Percentiles rank a stretch among this genome's conserved stretches.
Evolutionary conservation across 2,797 vertebrate species (phyloP).

Genomic region (Eutrigla gurnardus): DNA sequence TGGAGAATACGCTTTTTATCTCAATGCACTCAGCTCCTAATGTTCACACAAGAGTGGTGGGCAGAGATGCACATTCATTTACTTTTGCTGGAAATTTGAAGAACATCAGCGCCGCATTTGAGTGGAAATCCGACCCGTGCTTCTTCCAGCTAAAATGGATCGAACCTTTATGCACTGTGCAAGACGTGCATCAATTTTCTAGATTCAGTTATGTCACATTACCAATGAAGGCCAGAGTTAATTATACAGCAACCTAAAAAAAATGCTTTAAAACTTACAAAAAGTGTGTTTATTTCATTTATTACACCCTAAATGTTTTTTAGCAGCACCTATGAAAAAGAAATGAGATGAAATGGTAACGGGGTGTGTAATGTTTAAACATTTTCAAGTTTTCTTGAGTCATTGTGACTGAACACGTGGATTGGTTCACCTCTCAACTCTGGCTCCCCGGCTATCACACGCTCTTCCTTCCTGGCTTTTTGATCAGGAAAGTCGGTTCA

Average conservation of each 20-base stretch:
- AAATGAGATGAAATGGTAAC: neutral
- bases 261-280: neutral
- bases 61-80: too few relatives aligned
- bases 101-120: too few relatives aligned
- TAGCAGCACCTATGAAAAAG: neutral
- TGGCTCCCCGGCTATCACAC: neutral
- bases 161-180: neutral
- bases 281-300: conserved; percentile 1
- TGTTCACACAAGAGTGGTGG: too few relatives aligned
- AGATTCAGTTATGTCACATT: neutral
- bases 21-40: too few relatives aligned
- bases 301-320: neutral
- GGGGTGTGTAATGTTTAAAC: conserved; percentile 3
- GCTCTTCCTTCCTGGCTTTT: conserved; percentile 4
- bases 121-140: neutral
- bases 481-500: conserved; percentile 17
- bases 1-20: too few relatives aligned
- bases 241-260: neutral
- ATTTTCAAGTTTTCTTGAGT: neutral
- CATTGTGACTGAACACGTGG: conserved; percentile 6
- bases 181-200: neutral
- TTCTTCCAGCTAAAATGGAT: neutral
- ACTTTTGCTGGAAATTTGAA: too few relatives aligned
- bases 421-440: conserved; percentile 17
- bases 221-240: neutral